A percentile compares a stretch with the other conserved stretches of the same genome.
Evolutionary conservation across 1,140 invertebrate genomes (phyloP).

Genomic region (Temnothorax nylanderi): DNA sequence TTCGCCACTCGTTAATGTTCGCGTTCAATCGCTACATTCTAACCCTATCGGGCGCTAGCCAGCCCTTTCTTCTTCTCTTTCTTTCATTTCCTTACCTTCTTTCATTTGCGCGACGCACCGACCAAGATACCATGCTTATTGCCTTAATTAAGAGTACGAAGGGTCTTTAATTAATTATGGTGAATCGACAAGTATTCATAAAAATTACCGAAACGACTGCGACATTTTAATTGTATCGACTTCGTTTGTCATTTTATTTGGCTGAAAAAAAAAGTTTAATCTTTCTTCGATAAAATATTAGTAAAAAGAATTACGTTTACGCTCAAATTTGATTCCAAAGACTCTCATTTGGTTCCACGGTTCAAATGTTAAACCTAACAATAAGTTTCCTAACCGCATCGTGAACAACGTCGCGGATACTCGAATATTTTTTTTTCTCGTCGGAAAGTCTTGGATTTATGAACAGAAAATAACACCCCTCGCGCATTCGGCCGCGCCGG

Average conservation of each 20-base stretch:
- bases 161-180: not conserved
- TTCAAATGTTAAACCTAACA: not conserved
- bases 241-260: not conserved
- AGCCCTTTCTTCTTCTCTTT: slow-evolving; percentile 43
- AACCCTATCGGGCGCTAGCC: slow-evolving; percentile 19
- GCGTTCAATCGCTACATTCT: slow-evolving; percentile 51
- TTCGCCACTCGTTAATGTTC: slow-evolving; percentile 76
- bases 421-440: not conserved
- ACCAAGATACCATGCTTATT: not conserved
- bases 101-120: not conserved
- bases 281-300: not conserved
- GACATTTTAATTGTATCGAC: not conserved
- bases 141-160: not conserved
- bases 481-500: not conserved
- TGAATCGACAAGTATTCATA: not conserved
- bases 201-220: not conserved
- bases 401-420: not conserved
- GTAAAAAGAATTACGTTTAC: not conserved
- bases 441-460: slow-evolving; percentile 31
- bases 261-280: not conserved
- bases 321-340: not conserved
- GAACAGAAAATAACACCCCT: slow-evolving; percentile 30
- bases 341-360: not conserved
- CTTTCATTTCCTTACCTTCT: not conserved
- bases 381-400: not conserved